Percentiles rank a stretch among this genome's conserved stretches.
Evolutionary conservation across 2,888 invertebrate genomes (phyloP).

Genomic region (Phyto melanocephala): DNA sequence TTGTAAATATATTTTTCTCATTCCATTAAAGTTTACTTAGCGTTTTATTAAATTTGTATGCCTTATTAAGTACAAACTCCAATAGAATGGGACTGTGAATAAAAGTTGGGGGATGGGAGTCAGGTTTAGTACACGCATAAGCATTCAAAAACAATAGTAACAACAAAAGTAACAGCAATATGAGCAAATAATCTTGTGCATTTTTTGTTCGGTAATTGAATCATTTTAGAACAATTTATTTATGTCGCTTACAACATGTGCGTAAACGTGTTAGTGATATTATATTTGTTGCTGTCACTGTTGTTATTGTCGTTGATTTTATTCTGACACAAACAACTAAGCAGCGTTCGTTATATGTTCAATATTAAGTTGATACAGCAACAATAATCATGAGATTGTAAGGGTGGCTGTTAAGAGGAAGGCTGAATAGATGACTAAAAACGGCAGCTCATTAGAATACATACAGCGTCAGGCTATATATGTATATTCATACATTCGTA

Average conservation of each 20-base stretch:
- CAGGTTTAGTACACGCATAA: not conserved
- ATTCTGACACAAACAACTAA: constrained; percentile 12
- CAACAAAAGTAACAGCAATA: constrained; percentile 24
- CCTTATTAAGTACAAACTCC: constrained; percentile 40
- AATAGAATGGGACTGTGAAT: not conserved
- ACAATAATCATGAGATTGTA: constrained; percentile 15
- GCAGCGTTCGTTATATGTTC: not conserved
- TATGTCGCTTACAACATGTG: constrained; percentile 63
- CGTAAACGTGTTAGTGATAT: constrained; percentile 59
- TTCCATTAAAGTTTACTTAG: constrained; percentile 26
- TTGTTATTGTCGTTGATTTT: constrained; percentile 33
- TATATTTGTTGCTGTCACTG: constrained; percentile 29
- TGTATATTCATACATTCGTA: not conserved
- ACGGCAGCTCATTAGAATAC: constrained; percentile 4
- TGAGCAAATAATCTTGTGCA: constrained; percentile 42
- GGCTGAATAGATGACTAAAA: not conserved
- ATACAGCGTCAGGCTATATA: not conserved
- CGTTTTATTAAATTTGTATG: constrained; percentile 55
- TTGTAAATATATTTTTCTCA: not conserved
- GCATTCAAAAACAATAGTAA: not conserved
- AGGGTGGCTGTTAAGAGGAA: constrained; percentile 11
- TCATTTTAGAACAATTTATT: constrained; percentile 67
- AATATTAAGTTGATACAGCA: not conserved
- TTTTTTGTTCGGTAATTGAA: constrained; percentile 65
- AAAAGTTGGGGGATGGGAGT: not conserved